phyloP scores from a whole-genome alignment of 2,888 invertebrate genomes.

The Danaus chrysippus region DNA sequence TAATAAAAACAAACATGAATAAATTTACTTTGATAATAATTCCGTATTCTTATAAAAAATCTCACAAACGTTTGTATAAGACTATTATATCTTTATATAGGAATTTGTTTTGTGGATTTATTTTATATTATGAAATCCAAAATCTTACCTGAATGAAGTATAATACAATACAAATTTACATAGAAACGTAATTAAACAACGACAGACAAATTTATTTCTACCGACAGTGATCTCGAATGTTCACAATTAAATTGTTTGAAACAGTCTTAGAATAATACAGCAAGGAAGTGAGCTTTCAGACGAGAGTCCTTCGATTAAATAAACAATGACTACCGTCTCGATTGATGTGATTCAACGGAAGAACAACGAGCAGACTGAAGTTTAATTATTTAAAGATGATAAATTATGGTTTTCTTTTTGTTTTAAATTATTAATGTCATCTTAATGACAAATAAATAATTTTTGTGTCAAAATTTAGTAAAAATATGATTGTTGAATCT shows the following conservation, averaged over 20 bases:
- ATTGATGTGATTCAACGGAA: constrained; percentile 13
- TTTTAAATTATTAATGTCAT: not conserved
- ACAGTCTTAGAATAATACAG: constrained; percentile 17
- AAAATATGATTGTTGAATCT: not conserved
- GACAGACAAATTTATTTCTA: not conserved
- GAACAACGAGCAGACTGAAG: not conserved
- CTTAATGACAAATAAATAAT: not conserved
- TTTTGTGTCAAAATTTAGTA: not conserved
- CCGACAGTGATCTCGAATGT: not conserved
- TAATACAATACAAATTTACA: not conserved
- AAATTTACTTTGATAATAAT: too few species aligned
- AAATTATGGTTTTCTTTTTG: not conserved
- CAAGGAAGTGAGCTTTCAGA: constrained; percentile 21
- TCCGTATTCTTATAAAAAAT: too few species aligned
- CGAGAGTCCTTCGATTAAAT: constrained; percentile 17
- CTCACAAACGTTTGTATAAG: too few species aligned
- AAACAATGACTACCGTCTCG: constrained; percentile 15
- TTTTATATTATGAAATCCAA: not conserved
- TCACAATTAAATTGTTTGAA: not conserved
- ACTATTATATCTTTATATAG: too few species aligned
- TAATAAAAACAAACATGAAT: too few species aligned
- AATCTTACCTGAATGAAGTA: not conserved
- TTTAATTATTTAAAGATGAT: not conserved
- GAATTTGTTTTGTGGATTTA: too few species aligned
- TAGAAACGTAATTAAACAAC: not conserved